Conservation (phyloP, 37 sponge, comb jelly and placozoan genomes). For the Aplysina aerophoba region DNA sequence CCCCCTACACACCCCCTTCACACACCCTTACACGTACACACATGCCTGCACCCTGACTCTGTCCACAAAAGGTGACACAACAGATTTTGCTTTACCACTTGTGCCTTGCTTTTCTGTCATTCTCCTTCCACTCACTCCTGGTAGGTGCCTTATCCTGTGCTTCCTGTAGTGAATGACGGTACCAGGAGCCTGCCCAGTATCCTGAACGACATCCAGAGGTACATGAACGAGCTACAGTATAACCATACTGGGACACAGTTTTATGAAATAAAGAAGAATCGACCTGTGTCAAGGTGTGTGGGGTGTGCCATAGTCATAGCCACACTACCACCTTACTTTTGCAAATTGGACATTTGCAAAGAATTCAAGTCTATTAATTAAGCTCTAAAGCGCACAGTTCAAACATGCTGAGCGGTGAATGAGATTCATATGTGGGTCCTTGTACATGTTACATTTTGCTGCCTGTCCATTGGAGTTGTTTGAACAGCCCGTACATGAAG, state of each 20-base stretch:
- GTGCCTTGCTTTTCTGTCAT: no score
- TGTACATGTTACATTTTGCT: neutral
- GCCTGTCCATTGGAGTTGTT: no score
- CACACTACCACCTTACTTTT: no score
- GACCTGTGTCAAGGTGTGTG: constrained; percentile 78
- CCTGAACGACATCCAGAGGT: constrained; percentile 7
- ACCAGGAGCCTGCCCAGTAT: neutral
- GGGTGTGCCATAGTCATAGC: no score
- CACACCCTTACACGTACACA: constrained; percentile 34
- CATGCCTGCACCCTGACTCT: constrained; percentile 32
- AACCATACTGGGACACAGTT: constrained; percentile 98
- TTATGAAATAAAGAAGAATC: constrained; percentile 89
- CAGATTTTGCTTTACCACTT: no score
- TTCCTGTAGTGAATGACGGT: neutral
- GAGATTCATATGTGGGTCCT: neutral
- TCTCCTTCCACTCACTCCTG: neutral
- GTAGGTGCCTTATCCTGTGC: constrained; percentile 11
- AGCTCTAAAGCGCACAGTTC: no score
- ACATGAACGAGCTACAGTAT: constrained; percentile 56
- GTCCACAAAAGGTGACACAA: no score
- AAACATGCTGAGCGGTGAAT: no score
- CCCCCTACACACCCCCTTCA: no score
- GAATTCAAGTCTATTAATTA: no score
- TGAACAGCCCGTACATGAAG: no score
- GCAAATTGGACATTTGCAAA: no score